phyloP scores from a whole-genome alignment of 2,888 invertebrate genomes.

The Hipparchia semele region DNA sequence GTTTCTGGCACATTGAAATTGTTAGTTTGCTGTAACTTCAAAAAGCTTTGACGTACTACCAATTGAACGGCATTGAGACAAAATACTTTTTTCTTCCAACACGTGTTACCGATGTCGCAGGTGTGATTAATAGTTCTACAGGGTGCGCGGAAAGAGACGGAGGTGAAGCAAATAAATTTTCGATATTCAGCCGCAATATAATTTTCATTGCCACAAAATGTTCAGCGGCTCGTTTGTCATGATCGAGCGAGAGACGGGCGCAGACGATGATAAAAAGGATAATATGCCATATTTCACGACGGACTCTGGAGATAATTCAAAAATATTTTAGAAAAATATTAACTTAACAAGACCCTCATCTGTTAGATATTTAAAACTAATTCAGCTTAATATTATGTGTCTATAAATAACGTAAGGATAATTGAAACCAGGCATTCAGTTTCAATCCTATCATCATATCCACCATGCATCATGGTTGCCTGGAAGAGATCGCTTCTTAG shows the following conservation, averaged over 20 bases:
- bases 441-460: too few relatives aligned
- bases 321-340: constrained; percentile 15
- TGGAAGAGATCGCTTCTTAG: too few relatives aligned
- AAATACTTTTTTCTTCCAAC: constrained; percentile 36
- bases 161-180: constrained; percentile 59
- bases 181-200: constrained; percentile 58
- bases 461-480: too few relatives aligned
- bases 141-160: constrained; percentile 65
- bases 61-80: constrained; percentile 3
- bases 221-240: constrained; percentile 44
- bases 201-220: constrained; percentile 59
- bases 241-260: constrained; percentile 29
- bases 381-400: too few relatives aligned
- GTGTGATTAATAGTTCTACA: constrained; percentile 67
- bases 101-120: constrained; percentile 52
- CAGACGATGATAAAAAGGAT: constrained; percentile 31
- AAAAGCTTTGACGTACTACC: not conserved
- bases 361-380: too few relatives aligned
- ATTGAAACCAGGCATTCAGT: too few relatives aligned
- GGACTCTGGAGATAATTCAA: constrained; percentile 16
- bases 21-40: not conserved
- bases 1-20: too few relatives aligned
- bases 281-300: constrained; percentile 28
- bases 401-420: too few relatives aligned
- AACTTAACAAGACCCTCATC: not conserved